Conservation (phyloP, 1,140 invertebrate species). For the Chionoecetes opilio region DNA sequence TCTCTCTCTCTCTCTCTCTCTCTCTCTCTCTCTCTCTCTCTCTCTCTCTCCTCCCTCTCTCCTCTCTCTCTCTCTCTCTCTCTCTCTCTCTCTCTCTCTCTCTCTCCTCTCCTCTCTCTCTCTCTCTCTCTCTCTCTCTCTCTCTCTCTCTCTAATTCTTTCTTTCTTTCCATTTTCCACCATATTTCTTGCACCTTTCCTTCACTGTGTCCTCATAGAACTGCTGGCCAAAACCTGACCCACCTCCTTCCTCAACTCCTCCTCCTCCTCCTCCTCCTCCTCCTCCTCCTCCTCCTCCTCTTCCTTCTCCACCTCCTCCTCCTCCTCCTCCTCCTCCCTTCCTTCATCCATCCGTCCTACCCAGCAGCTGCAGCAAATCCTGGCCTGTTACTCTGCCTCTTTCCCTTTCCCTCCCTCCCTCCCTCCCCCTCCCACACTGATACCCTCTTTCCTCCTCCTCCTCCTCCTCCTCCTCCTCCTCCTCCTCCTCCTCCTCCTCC, state of each 20-base stretch:
- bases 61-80: not conserved
- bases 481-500: constrained; percentile 40
- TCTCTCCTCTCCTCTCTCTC: not conserved
- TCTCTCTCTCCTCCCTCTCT: not conserved
- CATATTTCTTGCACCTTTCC: not conserved
- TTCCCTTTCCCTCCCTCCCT: not conserved
- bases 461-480: constrained; percentile 40
- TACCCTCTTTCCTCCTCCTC: not conserved
- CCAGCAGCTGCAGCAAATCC: constrained; percentile 47
- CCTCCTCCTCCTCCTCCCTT: not conserved
- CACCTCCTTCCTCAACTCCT: not conserved
- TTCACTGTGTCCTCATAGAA: not conserved
- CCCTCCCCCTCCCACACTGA: constrained; percentile 36
- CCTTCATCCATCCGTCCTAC: not conserved
- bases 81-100: not conserved
- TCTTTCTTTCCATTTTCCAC: not conserved
- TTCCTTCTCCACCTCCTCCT: not conserved
- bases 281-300: constrained; percentile 18
- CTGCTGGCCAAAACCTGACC: not conserved
- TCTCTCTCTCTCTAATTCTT: not conserved
- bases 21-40: not conserved
- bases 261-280: constrained; percentile 37
- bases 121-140: not conserved
- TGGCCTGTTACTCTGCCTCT: not conserved
- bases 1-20: not conserved